These are phyloP conservation scores for Malacoraja senta DNA, from an alignment of 2,797 vertebrate genomes.

Conservation along the genomic window DNA sequence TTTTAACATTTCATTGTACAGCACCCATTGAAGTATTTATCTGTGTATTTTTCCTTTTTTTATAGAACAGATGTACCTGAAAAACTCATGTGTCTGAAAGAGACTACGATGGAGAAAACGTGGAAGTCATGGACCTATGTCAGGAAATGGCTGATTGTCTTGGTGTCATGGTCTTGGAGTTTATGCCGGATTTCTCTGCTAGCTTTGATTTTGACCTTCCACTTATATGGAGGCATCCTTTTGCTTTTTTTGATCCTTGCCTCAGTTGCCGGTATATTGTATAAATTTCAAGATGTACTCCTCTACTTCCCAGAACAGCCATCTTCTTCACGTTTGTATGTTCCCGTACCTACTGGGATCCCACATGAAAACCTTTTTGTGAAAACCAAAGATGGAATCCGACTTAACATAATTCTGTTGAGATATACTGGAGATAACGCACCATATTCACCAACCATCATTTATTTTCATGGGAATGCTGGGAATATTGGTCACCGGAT, in stretches of 20 bases:
- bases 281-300: conserved; percentile 93
- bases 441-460: conserved; percentile 78
- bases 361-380: conserved; percentile 91
- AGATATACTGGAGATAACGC: conserved; percentile 85
- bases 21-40: not conserved
- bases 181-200: conserved; percentile 88
- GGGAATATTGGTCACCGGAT: conserved; percentile 94
- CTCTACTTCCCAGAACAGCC: conserved; percentile 98
- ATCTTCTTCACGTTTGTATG: conserved; percentile 90
- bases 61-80: conserved; percentile 61
- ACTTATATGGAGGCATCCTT: conserved; percentile 83
- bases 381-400: conserved; percentile 89
- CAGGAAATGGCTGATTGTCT: conserved; percentile 75
- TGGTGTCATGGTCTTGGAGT: conserved; percentile 90
- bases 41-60: conserved; percentile 40
- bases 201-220: conserved; percentile 93
- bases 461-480: conserved; percentile 97
- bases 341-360: conserved; percentile 92
- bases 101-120: conserved; percentile 83
- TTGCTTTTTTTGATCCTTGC: conserved; percentile 83
- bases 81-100: conserved; percentile 48
- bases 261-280: conserved; percentile 87
- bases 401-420: conserved; percentile 88
- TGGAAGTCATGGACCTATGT: conserved; percentile 84
- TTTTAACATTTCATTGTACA: not conserved